These are phyloP conservation scores for Gallinago solitaria DNA, from an alignment of 2,797 vertebrate species.

Conservation along the genomic window DNA sequence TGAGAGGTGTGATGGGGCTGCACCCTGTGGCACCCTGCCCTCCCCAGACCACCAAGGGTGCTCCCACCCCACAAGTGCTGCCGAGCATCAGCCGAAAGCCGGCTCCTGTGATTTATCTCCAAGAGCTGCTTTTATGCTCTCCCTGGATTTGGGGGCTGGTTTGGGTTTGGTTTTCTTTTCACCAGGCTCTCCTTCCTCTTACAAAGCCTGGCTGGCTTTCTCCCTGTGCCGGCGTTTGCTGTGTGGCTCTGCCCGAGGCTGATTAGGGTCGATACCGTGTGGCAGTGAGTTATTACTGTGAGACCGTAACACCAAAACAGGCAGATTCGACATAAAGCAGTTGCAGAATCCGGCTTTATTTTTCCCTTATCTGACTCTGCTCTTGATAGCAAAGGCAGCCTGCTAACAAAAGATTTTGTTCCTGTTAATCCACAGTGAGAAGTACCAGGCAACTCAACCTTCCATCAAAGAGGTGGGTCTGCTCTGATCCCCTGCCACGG, in stretches of 20 bases:
- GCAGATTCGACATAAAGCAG: not conserved
- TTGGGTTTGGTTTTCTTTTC: not conserved
- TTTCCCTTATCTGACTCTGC: not conserved
- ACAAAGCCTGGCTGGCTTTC: not conserved
- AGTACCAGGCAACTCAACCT: not conserved
- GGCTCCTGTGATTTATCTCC: not conserved
- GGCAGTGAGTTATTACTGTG: slow-evolving; percentile 1
- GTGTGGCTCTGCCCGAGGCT: not conserved
- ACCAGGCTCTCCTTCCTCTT: not conserved
- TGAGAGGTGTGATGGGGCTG: rapidly evolving
- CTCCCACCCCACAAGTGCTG: rapidly evolving
- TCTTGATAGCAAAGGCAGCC: not conserved
- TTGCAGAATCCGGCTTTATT: not conserved
- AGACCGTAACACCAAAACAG: not conserved
- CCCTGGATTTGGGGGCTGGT: not conserved
- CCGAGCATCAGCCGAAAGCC: not conserved
- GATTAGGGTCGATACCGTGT: not conserved
- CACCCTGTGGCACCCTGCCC: rapidly evolving
- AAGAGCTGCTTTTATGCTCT: not conserved
- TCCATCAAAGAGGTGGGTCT: not conserved
- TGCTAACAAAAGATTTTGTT: not conserved
- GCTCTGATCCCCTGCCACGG: not conserved
- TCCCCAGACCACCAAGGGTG: rapidly evolving
- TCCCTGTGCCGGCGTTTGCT: not conserved
- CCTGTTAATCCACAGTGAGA: not conserved